Percentiles rank a stretch among this genome's conserved stretches.
Evolutionary conservation across 1,140 invertebrate species (phyloP).

Genomic region (Goniozus legneri): DNA sequence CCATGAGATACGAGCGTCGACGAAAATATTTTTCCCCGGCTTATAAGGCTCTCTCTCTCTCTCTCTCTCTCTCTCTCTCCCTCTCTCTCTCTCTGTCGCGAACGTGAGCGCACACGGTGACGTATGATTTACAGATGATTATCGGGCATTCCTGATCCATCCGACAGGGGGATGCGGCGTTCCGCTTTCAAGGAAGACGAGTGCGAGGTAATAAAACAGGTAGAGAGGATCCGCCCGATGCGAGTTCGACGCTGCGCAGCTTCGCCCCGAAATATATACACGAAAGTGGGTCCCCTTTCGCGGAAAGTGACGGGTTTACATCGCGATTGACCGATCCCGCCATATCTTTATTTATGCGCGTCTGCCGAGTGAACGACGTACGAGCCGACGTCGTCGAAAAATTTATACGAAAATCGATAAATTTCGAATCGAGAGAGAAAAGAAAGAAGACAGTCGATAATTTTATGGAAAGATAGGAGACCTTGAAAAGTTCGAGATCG

Average conservation of each 20-base stretch:
- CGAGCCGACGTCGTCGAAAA: not conserved
- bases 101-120: conserved; percentile 1
- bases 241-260: too few relatives aligned
- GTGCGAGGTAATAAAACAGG: not conserved
- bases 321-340: too few relatives aligned
- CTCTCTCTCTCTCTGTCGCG: too few relatives aligned
- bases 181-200: not conserved
- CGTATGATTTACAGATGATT: conserved; percentile 42
- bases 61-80: too few relatives aligned
- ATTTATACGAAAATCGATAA: not conserved
- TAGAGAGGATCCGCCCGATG: too few relatives aligned
- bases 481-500: not conserved
- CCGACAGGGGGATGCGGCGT: too few relatives aligned
- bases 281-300: too few relatives aligned
- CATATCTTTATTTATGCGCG: not conserved
- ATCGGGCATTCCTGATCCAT: conserved; percentile 45
- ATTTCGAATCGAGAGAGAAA: not conserved
- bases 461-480: not conserved
- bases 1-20: too few relatives aligned
- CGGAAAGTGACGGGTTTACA: too few relatives aligned
- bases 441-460: not conserved
- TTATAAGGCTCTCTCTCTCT: too few relatives aligned
- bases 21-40: too few relatives aligned
- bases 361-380: not conserved
- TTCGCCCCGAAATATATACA: too few relatives aligned